Evolutionary conservation across 2,797 vertebrate species (phyloP).

Genomic region (Chromis chromis): DNA sequence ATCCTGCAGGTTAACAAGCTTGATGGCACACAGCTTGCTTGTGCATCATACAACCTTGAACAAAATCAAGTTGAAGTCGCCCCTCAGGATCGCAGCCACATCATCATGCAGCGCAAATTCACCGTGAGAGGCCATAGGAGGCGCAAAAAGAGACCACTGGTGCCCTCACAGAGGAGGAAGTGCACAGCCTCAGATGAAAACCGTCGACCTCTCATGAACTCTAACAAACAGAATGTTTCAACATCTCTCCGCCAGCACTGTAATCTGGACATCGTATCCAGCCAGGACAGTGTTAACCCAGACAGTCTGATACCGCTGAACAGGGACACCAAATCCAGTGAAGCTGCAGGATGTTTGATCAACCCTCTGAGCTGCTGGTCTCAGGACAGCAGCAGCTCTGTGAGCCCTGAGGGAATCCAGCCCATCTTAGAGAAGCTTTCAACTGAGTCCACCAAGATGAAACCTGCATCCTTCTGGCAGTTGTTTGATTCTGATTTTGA

Average conservation of each 20-base stretch:
- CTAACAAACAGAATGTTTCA: conserved; percentile 40
- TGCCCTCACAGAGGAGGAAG: conserved; percentile 63
- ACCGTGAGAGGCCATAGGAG: conserved; percentile 37
- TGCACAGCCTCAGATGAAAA: conserved; percentile 55
- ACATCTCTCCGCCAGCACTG: not conserved
- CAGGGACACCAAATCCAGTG: conserved; percentile 7
- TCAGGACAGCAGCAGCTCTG: conserved; percentile 73
- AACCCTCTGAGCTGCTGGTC: conserved; percentile 77
- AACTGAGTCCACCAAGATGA: conserved; percentile 36
- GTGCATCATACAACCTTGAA: conserved; percentile 8
- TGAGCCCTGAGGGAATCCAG: conserved; percentile 50
- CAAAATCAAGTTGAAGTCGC: conserved; percentile 16
- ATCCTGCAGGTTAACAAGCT: conserved; percentile 50
- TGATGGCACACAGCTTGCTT: conserved; percentile 5
- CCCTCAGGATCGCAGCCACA: not conserved
- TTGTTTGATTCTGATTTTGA: conserved; percentile 78
- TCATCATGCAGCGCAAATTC: conserved; percentile 48
- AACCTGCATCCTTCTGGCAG: conserved; percentile 74
- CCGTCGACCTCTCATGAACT: conserved; percentile 24
- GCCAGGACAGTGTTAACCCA: not conserved
- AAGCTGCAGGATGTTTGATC: conserved; percentile 44
- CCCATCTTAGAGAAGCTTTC: conserved; percentile 70
- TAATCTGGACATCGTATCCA: conserved; percentile 2
- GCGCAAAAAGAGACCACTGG: conserved; percentile 68
- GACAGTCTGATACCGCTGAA: not conserved